Evolutionary conservation across 2,113 vertebrate genomes (phyloP), one percentile per base, ranked within the genome.

Genomic region (Microtus oregoni): DNA sequence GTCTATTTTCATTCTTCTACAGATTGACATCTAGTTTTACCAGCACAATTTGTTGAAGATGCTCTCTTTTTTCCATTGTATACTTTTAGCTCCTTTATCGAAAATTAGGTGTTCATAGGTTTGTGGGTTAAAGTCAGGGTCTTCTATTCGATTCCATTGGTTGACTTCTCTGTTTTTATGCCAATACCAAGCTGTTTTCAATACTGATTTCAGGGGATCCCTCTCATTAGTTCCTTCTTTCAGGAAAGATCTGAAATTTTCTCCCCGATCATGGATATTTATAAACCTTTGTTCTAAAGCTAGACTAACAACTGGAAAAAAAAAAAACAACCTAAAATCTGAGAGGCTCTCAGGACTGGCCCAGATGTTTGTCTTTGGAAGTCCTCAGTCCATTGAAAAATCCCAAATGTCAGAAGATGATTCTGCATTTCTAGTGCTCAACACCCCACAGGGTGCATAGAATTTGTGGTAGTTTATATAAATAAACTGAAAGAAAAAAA

Each of bases 301-400:
- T 38, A 81, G 61, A 15, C 35, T 81, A 55, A 96, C 89, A 86
- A 86, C 2, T 35, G 15, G 52, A 15, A 15, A 89, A 94, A 94
- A 24, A 15, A 75, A 15, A n/a, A n/a, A n/a, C n/a, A n/a, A 5
- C 13, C 55, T 55, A 67, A 95, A 88, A 92, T 52, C 78, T 82
- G 63, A 76, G 30, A 81, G 78, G 20, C 47, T 93, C 67, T 63
- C 55, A 38, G 85, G 50, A 73, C 15, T 67, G 89, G 35, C 78
- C 68, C 68, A 82, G 70, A 92, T 30, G 30, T 10, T 61, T 86
- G 92, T 86, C 76, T 82, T 93, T 95, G 44, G 82, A 93, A 96
- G 72, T 17, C 50, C 17, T 67, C 61, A 92, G 65, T 1, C 9
- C 32, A 38, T 67, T 83, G 81, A 90, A 90, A 83, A 68, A 47